phyloP scores from a whole-genome alignment of 2,797 vertebrate genomes.

The Huso huso region DNA sequence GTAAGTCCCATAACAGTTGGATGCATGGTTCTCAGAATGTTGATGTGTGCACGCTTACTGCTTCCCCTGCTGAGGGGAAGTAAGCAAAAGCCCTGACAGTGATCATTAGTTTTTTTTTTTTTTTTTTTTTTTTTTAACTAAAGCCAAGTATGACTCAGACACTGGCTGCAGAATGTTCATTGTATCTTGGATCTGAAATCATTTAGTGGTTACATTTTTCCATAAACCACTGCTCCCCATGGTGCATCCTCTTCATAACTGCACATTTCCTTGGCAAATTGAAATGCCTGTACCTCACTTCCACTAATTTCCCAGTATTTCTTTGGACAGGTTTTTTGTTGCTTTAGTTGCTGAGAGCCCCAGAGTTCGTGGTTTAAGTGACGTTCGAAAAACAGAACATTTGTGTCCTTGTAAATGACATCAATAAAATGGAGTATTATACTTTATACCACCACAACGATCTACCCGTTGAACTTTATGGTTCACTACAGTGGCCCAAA shows the following conservation, averaged over 20 bases:
- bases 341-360: slow-evolving; percentile 14
- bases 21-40: too few species aligned
- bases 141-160: slow-evolving; percentile 10
- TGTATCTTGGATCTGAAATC: slow-evolving; percentile 14
- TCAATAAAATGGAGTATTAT: slow-evolving; percentile 26
- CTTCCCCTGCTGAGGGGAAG: too few species aligned
- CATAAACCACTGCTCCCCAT: slow-evolving; percentile 24
- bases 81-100: too few species aligned
- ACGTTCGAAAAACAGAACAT: slow-evolving; percentile 30
- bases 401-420: slow-evolving; percentile 27
- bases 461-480: slow-evolving; percentile 38
- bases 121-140: background rate
- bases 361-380: slow-evolving; percentile 20
- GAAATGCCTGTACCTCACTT: slow-evolving; percentile 30
- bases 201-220: slow-evolving; percentile 18
- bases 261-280: slow-evolving; percentile 36
- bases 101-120: too few species aligned
- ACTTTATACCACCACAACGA: slow-evolving; percentile 14
- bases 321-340: slow-evolving; percentile 15
- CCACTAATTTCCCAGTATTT: slow-evolving; percentile 33
- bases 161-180: slow-evolving; percentile 14
- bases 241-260: slow-evolving; percentile 33
- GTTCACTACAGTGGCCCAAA: slow-evolving; percentile 23
- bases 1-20: too few species aligned
- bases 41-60: too few species aligned